These are phyloP conservation scores for Poliocrania exsul DNA, from an alignment of 2,797 vertebrate species.

Conservation along the genomic window DNA sequence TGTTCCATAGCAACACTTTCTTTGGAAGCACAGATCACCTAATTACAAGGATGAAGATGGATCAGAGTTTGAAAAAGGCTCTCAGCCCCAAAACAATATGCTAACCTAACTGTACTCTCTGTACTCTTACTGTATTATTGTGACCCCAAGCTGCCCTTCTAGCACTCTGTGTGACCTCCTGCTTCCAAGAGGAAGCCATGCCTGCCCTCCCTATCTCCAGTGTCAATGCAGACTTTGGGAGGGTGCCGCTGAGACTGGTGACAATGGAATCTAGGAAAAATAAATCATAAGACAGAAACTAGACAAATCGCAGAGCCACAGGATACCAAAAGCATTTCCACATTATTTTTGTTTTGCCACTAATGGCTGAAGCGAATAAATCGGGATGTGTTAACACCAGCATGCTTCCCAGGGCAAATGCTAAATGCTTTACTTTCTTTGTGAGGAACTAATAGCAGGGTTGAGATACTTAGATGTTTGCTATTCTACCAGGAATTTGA, in stretches of 20 bases:
- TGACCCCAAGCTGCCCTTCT: constrained; percentile 83
- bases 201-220: constrained; percentile 72
- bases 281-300: constrained; percentile 79
- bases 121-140: constrained; percentile 74
- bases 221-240: constrained; percentile 72
- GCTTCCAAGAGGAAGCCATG: constrained; percentile 76
- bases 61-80: constrained; percentile 73
- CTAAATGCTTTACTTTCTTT: constrained; percentile 29
- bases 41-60: constrained; percentile 75
- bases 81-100: constrained; percentile 69
- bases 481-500: not conserved
- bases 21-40: constrained; percentile 47
- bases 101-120: constrained; percentile 70
- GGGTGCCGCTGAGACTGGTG: constrained; percentile 75
- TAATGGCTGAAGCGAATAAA: constrained; percentile 79
- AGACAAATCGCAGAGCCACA: constrained; percentile 78
- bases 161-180: constrained; percentile 82
- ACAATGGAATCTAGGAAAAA: constrained; percentile 83
- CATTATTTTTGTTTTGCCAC: constrained; percentile 42
- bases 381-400: constrained; percentile 74
- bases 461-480: not conserved
- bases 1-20: constrained; percentile 77
- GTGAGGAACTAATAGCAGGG: not conserved
- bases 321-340: constrained; percentile 66
- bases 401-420: constrained; percentile 53